These are phyloP conservation scores for Microplitis demolitor DNA, from an alignment of 1,140 invertebrate species.

Conservation along the genomic window DNA sequence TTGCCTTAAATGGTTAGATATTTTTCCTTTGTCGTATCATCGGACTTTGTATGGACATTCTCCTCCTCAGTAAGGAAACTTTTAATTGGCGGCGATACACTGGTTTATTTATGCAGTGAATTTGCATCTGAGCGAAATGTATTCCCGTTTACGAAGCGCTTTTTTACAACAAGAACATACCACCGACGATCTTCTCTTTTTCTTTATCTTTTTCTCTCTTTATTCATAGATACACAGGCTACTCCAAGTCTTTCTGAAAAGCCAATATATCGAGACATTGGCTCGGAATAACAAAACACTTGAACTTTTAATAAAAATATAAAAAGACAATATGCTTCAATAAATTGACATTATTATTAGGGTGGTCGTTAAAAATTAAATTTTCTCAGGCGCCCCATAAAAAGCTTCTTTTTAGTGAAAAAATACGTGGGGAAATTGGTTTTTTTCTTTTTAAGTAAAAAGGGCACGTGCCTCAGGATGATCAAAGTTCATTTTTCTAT, in stretches of 20 bases:
- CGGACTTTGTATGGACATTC: not conserved
- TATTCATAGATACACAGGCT: not conserved
- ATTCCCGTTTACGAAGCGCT: slow-evolving; percentile 7
- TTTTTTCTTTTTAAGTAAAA: too few species aligned
- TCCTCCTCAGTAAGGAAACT: slow-evolving; percentile 51
- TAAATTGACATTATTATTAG: not conserved
- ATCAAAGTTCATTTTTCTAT: too few species aligned
- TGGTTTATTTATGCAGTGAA: slow-evolving; percentile 41
- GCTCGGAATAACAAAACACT: not conserved
- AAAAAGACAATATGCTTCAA: not conserved
- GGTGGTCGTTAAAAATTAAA: too few species aligned
- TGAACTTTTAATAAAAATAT: not conserved
- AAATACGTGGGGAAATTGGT: too few species aligned
- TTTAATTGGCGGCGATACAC: slow-evolving; percentile 52
- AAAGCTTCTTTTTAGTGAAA: too few species aligned
- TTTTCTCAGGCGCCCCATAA: too few species aligned
- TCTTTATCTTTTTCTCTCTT: not conserved
- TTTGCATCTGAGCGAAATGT: slow-evolving; percentile 35
- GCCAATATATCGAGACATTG: too few species aligned
- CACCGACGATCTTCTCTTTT: not conserved
- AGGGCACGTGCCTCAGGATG: too few species aligned
- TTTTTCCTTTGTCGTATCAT: not conserved
- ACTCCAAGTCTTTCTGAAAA: not conserved
- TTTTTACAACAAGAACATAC: slow-evolving; percentile 21
- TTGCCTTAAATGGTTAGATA: not conserved